Conservation (phyloP, 2,888 invertebrate genomes). For the Entomobrya multifasciata region DNA sequence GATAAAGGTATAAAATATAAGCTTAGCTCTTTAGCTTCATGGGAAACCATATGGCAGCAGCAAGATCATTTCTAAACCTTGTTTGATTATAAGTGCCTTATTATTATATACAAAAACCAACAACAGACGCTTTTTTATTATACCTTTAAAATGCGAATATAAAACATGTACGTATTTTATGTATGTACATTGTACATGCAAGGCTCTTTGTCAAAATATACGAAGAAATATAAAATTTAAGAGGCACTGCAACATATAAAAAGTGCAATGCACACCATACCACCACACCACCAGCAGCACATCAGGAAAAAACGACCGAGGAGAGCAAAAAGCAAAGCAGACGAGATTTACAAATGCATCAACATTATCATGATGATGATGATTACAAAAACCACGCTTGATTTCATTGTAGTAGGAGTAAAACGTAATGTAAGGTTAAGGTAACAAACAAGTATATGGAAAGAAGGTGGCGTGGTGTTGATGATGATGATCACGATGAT, state of each 20-base stretch:
- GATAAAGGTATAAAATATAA: constrained; percentile 14
- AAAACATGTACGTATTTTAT: background rate
- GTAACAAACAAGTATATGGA: constrained; percentile 62
- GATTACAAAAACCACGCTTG: constrained; percentile 69
- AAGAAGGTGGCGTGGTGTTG: constrained; percentile 23
- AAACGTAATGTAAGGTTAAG: constrained; percentile 74
- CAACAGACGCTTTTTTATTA: background rate
- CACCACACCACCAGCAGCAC: background rate
- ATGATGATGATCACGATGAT: background rate
- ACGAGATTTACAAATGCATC: constrained; percentile 59
- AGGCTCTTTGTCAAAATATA: background rate
- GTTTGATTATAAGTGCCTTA: constrained; percentile 31
- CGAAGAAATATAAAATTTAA: constrained; percentile 15
- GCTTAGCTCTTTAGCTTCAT: constrained; percentile 36
- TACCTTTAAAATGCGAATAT: background rate
- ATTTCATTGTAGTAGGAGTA: constrained; percentile 75
- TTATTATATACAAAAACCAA: background rate
- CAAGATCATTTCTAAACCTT: constrained; percentile 29
- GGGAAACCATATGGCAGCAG: constrained; percentile 71
- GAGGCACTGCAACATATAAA: constrained; percentile 68
- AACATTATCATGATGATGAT: constrained; percentile 33
- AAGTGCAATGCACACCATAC: constrained; percentile 33
- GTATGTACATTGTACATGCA: background rate
- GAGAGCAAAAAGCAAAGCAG: constrained; percentile 11
- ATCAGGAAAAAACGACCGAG: background rate